Percentiles rank a stretch among this genome's conserved stretches.
Conservation (phyloP, 2,888 invertebrate genomes). For the Lepidochitona cinerea region DNA sequence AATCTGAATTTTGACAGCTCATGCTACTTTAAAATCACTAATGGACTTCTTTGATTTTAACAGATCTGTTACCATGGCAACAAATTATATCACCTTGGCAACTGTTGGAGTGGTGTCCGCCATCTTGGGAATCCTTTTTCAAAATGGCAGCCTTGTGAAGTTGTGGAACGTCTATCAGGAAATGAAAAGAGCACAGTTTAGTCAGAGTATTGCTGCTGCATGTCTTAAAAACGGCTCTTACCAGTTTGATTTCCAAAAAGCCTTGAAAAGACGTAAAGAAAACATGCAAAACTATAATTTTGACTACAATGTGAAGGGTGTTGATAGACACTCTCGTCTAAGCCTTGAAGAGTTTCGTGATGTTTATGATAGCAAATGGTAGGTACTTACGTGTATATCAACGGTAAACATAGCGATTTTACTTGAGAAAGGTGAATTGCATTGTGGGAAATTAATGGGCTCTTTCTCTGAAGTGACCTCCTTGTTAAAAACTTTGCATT, state of each 20-base stretch:
- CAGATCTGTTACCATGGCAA: background rate
- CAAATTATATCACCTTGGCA: background rate
- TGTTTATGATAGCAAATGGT: conserved; percentile 69
- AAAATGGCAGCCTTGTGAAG: background rate
- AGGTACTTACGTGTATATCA: conserved; percentile 18
- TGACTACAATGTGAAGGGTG: conserved; percentile 29
- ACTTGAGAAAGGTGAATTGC: no score
- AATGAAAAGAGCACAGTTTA: background rate
- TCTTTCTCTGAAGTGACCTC: no score
- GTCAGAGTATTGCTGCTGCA: background rate
- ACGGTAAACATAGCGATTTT: no score
- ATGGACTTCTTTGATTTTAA: no score
- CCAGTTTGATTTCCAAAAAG: conserved; percentile 35
- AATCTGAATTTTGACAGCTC: no score
- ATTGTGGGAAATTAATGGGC: no score
- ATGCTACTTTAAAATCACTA: no score
- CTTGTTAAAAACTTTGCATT: no score
- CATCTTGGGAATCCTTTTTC: background rate
- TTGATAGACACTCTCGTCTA: conserved; percentile 57
- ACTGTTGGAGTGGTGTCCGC: background rate
- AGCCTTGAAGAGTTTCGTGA: conserved; percentile 64
- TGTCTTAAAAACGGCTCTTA: conserved; percentile 24
- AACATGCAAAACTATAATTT: conserved; percentile 50
- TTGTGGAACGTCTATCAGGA: background rate
- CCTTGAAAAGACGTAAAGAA: conserved; percentile 33